Evolutionary conservation across 2,888 invertebrate genomes (phyloP).

Genomic region (Platypus cylindrus): DNA sequence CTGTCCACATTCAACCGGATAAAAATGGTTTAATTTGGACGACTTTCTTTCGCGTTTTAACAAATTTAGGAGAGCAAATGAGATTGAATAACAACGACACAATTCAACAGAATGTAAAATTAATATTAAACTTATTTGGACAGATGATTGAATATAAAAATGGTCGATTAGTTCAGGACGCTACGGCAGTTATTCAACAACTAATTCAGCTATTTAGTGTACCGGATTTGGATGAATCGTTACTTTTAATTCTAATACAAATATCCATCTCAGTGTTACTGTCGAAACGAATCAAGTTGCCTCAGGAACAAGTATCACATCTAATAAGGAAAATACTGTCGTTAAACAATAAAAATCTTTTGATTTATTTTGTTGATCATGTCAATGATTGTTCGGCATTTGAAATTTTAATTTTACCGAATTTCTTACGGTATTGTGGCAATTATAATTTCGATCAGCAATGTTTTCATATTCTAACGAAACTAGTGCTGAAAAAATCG

Average conservation of each 20-base stretch:
- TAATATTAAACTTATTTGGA: slow-evolving; percentile 44
- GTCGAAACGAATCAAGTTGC: slow-evolving; percentile 48
- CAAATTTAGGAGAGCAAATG: slow-evolving; percentile 20
- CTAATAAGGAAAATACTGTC: slow-evolving; percentile 51
- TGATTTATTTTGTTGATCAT: slow-evolving; percentile 52
- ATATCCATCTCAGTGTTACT: slow-evolving; percentile 47
- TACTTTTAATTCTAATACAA: slow-evolving; percentile 40
- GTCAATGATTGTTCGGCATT: slow-evolving; percentile 55
- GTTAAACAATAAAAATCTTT: slow-evolving; percentile 42
- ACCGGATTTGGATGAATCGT: slow-evolving; percentile 35
- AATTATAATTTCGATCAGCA: slow-evolving; percentile 41
- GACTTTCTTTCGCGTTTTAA: slow-evolving; percentile 34
- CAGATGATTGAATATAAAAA: slow-evolving; percentile 49
- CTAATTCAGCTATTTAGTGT: slow-evolving; percentile 40
- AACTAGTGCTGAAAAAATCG: slow-evolving; percentile 53
- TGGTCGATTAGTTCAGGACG: slow-evolving; percentile 50
- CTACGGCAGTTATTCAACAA: slow-evolving; percentile 45
- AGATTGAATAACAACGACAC: slow-evolving; percentile 12
- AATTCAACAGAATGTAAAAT: slow-evolving; percentile 16
- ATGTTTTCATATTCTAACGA: slow-evolving; percentile 48
- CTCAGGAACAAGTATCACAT: slow-evolving; percentile 61
- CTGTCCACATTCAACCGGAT: slow-evolving; percentile 47
- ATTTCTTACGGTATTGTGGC: slow-evolving; percentile 46
- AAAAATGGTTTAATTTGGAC: slow-evolving; percentile 57
- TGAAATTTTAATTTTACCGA: slow-evolving; percentile 58